These are phyloP conservation scores for Elgaria multicarinata DNA, from an alignment of 2,113 vertebrate genomes.

Conservation along the genomic window DNA sequence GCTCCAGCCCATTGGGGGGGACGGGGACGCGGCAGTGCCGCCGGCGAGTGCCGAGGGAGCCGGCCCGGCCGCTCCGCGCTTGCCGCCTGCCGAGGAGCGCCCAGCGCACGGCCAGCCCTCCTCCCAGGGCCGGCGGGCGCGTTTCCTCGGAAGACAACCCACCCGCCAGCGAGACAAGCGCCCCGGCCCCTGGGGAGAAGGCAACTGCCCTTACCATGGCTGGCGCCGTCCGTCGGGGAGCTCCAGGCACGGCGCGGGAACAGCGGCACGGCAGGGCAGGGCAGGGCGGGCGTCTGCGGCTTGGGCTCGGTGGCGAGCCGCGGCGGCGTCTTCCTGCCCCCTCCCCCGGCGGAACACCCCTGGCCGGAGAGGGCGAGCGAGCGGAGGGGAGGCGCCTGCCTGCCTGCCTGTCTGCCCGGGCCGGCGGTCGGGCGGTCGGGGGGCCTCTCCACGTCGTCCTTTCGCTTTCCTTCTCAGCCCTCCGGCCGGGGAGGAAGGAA, in stretches of 20 bases:
- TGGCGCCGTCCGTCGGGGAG: background rate
- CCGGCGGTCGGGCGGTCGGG: too few species aligned
- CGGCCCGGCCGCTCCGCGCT: too few species aligned
- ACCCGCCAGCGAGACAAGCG: too few species aligned
- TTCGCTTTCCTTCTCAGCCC: background rate
- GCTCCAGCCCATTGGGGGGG: background rate
- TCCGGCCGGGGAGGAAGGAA: too few species aligned
- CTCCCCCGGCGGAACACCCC: background rate
- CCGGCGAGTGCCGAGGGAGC: too few species aligned
- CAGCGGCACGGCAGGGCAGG: background rate
- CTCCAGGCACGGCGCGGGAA: background rate
- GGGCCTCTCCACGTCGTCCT: background rate
- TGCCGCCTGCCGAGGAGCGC: too few species aligned
- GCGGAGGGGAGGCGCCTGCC: background rate
- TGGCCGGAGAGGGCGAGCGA: background rate
- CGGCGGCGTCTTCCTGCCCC: background rate
- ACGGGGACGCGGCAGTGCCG: background rate
- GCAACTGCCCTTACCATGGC: background rate
- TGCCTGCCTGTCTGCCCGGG: too few species aligned
- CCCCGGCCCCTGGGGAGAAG: too few species aligned
- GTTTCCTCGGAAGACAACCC: too few species aligned
- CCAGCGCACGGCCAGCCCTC: too few species aligned
- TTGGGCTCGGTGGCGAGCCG: background rate
- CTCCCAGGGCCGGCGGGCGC: too few species aligned
- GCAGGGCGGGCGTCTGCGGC: background rate